Evolutionary conservation across 2,888 invertebrate genomes (phyloP).

Genomic region (Bimastos eiseni): DNA sequence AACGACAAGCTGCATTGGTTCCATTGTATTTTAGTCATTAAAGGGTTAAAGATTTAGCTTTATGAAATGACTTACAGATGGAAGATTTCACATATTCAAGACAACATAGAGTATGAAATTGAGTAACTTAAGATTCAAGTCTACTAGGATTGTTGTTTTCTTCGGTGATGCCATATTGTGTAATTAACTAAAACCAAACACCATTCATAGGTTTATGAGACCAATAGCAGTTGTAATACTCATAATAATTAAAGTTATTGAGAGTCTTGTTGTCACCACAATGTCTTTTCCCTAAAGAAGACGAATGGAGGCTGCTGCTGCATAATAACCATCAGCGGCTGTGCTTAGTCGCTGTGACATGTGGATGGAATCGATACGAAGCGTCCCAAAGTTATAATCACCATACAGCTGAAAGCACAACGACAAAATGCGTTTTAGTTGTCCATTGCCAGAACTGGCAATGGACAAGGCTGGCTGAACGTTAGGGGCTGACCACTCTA

Average conservation of each 20-base stretch:
- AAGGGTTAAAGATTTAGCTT: too few relatives aligned
- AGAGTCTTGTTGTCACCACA: not conserved
- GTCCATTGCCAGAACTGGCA: not conserved
- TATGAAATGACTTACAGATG: too few relatives aligned
- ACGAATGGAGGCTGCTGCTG: not conserved
- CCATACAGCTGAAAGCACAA: slow-evolving; percentile 21
- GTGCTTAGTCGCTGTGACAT: slow-evolving; percentile 24
- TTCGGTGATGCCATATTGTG: not conserved
- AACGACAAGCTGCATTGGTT: not conserved
- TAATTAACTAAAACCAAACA: not conserved
- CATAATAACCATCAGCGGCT: slow-evolving; percentile 20
- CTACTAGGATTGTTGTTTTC: not conserved
- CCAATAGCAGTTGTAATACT: not conserved
- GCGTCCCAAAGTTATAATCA: slow-evolving; percentile 25
- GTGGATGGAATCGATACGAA: not conserved
- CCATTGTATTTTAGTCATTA: too few relatives aligned
- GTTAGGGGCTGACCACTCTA: too few relatives aligned
- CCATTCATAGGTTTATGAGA: not conserved
- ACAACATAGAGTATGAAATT: not conserved
- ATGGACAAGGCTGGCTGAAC: too few relatives aligned
- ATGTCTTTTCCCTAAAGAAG: not conserved
- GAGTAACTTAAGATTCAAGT: not conserved
- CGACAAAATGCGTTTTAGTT: not conserved
- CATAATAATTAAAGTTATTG: not conserved
- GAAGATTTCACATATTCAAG: too few relatives aligned